Evolutionary conservation across 2,888 invertebrate species (phyloP), one percentile per base, ranked within the genome.

Genomic region (Myopa testacea): DNA sequence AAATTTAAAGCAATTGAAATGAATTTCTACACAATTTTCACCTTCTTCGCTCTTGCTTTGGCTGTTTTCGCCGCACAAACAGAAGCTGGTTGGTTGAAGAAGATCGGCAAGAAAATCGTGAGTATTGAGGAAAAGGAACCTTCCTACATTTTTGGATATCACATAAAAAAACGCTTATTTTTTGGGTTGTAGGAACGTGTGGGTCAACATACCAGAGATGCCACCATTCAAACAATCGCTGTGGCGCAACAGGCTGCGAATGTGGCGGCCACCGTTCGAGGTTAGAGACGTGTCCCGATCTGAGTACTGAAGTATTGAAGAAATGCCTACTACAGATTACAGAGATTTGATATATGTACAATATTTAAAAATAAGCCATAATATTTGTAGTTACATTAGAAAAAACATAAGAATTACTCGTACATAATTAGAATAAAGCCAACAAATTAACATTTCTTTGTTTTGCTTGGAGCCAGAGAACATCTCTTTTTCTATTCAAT

Each of bases 21-120:
- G 84, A 83, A 83, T 67, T 83, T 84, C 77, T 71, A 78, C 38
- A 83, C 82, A 79, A 16, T 83, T 16, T 81, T 82, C 45, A 77
- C 83, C 16, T 34, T 81, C 6, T 38, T 82, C 10, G 81, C 80
- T 40, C 68, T 83, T 19, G 52, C 80, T 3, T 75, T 83, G 68
- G 79, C 80, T 8, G 52, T 82, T 0, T 81, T 83, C 38, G 72
- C 80, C 65, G 81, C 80, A 38, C 81, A 82, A 74, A 78, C 81
- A 4, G 81, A 84, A 77, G 84, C 84, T 7, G 82, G 83, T 16
- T 82, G 82, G 83, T 73, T 83, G 55, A 83, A 82, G 69, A 82
- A 83, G 73, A 79, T 82, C 38, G 81, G 81, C 78, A 82, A 83
- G 78, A 80, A 81, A 81, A 78, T 82, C 73, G 84, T 82, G 81